phyloP scores from a whole-genome alignment of 2,888 invertebrate genomes.

The Spodoptera littoralis region DNA sequence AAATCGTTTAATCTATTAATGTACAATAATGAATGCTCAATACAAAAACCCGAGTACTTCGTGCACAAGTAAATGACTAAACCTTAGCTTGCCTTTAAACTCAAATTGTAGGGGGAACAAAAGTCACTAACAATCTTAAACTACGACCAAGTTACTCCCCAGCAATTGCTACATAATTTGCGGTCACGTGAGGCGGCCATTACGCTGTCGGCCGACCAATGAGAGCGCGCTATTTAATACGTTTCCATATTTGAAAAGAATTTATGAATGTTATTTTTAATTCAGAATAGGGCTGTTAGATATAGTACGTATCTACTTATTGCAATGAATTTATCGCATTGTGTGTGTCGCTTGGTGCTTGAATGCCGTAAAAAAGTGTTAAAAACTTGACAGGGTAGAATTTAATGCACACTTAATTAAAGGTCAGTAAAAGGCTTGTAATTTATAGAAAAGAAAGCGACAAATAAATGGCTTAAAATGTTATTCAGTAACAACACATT shows the following conservation, averaged over 20 bases:
- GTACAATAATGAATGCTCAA: slow-evolving; percentile 4
- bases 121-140: slow-evolving; percentile 66
- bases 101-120: slow-evolving; percentile 57
- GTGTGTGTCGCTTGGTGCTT: slow-evolving; percentile 9
- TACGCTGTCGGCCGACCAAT: slow-evolving; percentile 80
- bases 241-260: slow-evolving; percentile 81
- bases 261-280: slow-evolving; percentile 68
- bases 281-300: slow-evolving; percentile 62
- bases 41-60: slow-evolving; percentile 32
- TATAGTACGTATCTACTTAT: slow-evolving; percentile 12
- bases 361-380: slow-evolving; percentile 29
- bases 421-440: slow-evolving; percentile 28
- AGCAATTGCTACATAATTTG: slow-evolving; percentile 83
- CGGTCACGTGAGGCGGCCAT: slow-evolving; percentile 87
- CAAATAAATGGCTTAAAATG: slow-evolving; percentile 15
- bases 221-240: slow-evolving; percentile 80
- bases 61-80: slow-evolving; percentile 53
- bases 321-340: slow-evolving; percentile 21
- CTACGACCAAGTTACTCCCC: slow-evolving; percentile 69
- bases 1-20: neutral
- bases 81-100: slow-evolving; percentile 50
- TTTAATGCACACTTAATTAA: slow-evolving; percentile 27
- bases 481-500: slow-evolving; percentile 1
- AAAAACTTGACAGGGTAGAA: slow-evolving; percentile 20
- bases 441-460: slow-evolving; percentile 19